Percentiles rank a stretch among this genome's conserved stretches.
These are phyloP conservation scores for Apodemus agrarius DNA, from an alignment of 2,797 vertebrate genomes.

Conservation along the genomic window DNA sequence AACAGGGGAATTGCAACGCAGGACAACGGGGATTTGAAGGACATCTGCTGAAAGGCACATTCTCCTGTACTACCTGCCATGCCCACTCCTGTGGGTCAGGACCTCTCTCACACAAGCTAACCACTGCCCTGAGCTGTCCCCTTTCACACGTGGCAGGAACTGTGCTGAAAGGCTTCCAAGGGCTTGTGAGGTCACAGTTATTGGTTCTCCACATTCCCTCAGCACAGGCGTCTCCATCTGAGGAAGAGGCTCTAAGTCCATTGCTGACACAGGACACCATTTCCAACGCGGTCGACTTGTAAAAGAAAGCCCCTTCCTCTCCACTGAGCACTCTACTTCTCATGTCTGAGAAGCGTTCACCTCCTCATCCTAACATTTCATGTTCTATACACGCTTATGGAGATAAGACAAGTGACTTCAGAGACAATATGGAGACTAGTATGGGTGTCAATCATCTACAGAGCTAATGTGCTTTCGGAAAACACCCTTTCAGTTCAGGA, in stretches of 20 bases:
- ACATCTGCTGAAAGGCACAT: neutral
- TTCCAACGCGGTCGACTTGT: neutral
- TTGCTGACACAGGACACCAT: neutral
- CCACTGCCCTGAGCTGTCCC: neutral
- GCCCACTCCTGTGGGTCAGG: neutral
- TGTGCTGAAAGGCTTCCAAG: neutral
- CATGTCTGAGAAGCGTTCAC: conserved; percentile 12
- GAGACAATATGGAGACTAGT: neutral
- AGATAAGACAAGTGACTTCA: conserved; percentile 41
- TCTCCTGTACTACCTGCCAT: neutral
- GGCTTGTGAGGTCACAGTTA: neutral
- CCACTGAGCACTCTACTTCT: neutral
- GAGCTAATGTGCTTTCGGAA: neutral
- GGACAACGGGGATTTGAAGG: neutral
- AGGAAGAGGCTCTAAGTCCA: neutral
- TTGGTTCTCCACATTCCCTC: neutral
- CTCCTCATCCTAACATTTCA: conserved; percentile 37
- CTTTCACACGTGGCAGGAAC: neutral
- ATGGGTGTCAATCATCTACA: conserved; percentile 16
- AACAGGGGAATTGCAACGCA: neutral
- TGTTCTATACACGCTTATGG: neutral
- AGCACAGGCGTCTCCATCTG: neutral
- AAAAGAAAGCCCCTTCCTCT: neutral
- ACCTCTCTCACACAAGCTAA: neutral
- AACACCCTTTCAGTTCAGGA: conserved; percentile 24